phyloP scores from a whole-genome alignment of 2,888 invertebrate species.

The Mythimna impura region DNA sequence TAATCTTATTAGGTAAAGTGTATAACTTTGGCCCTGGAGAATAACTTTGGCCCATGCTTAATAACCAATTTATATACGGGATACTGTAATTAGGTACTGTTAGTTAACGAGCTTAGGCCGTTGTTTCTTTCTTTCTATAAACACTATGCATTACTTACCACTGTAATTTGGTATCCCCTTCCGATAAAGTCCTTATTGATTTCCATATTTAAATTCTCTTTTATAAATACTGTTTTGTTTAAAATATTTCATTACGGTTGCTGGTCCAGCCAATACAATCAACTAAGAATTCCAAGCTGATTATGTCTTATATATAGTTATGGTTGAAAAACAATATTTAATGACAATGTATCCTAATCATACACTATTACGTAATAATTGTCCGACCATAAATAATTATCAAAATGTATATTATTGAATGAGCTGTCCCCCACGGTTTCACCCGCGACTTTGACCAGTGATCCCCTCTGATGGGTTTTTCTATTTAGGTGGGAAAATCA shows the following conservation, averaged over 20 bases:
- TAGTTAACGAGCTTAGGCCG: too few species aligned
- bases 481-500: too few species aligned
- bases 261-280: slow-evolving; percentile 29
- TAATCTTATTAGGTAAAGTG: too few species aligned
- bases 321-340: slow-evolving; percentile 76
- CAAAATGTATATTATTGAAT: too few species aligned
- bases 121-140: background rate
- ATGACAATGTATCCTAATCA: slow-evolving; percentile 75
- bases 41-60: too few species aligned
- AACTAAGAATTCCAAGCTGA: slow-evolving; percentile 68
- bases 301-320: slow-evolving; percentile 74
- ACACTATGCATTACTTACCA: slow-evolving; percentile 19
- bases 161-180: slow-evolving; percentile 29
- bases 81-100: too few species aligned
- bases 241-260: slow-evolving; percentile 39
- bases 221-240: slow-evolving; percentile 16
- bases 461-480: too few species aligned
- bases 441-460: too few species aligned
- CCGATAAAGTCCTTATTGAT: slow-evolving; percentile 16
- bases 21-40: too few species aligned
- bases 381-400: slow-evolving; percentile 41
- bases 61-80: too few species aligned
- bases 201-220: slow-evolving; percentile 45
- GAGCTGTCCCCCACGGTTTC: too few species aligned
- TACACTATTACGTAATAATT: slow-evolving; percentile 79